Evolutionary conservation across 2,113 vertebrate genomes (phyloP).

Genomic region (Crotalus horridus): DNA sequence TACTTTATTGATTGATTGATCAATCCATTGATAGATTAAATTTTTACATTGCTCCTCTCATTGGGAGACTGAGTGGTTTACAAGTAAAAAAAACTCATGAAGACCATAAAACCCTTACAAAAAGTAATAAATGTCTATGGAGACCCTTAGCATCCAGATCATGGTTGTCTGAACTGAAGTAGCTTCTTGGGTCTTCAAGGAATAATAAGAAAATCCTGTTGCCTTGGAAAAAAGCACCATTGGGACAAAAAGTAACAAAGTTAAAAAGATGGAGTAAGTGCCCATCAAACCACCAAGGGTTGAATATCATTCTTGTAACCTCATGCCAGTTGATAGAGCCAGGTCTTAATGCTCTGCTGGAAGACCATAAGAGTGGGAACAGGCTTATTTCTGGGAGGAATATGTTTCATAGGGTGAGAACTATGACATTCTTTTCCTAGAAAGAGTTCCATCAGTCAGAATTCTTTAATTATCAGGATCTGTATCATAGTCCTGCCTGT

Average conservation of each 20-base stretch:
- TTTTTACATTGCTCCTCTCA: not conserved
- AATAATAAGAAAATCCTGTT: not conserved
- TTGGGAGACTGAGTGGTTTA: not conserved
- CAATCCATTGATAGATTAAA: not conserved
- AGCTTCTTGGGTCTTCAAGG: not conserved
- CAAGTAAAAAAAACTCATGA: not conserved
- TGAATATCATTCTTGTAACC: not conserved
- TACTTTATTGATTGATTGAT: not conserved
- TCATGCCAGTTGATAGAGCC: not conserved
- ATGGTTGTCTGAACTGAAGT: not conserved
- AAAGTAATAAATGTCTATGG: not conserved
- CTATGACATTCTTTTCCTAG: not conserved
- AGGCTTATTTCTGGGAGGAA: not conserved
- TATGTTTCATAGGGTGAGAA: not conserved
- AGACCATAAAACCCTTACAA: not conserved
- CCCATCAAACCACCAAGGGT: not conserved
- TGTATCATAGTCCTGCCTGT: not conserved
- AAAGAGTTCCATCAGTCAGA: not conserved
- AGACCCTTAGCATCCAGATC: not conserved
- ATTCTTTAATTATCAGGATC: not conserved
- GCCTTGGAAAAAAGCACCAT: not conserved
- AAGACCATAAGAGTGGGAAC: not conserved
- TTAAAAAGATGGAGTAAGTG: not conserved
- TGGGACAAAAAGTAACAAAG: not conserved
- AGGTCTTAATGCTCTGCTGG: not conserved